These are phyloP conservation scores for Hozukius guyotensis DNA, from an alignment of 2,797 vertebrate genomes.

Conservation along the genomic window DNA sequence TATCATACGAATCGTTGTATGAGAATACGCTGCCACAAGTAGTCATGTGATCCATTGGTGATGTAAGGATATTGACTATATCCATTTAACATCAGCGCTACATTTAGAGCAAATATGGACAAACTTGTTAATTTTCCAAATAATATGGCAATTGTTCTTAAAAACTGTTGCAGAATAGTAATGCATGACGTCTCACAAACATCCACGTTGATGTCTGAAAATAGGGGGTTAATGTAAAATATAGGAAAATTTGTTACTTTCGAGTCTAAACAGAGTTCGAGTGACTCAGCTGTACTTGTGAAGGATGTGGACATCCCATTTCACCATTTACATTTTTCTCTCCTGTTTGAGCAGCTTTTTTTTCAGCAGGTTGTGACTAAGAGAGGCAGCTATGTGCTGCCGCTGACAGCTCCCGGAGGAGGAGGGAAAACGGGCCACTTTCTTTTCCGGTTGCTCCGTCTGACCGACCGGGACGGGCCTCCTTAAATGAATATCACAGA, in stretches of 20 bases:
- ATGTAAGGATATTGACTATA: not conserved
- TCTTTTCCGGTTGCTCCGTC: conserved; percentile 54
- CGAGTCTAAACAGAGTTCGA: not conserved
- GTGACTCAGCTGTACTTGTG: conserved; percentile 53
- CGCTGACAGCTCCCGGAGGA: conserved; percentile 36
- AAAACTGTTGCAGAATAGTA: not conserved
- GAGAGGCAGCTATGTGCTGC: conserved; percentile 40
- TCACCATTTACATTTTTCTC: conserved; percentile 24
- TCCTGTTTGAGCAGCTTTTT: conserved; percentile 5
- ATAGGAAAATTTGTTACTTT: not conserved
- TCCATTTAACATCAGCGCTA: not conserved
- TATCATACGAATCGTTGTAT: too few relatives aligned
- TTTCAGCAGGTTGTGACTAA: conserved; percentile 58
- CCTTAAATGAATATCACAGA: conserved; percentile 70
- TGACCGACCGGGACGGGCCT: conserved; percentile 26
- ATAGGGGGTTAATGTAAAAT: not conserved
- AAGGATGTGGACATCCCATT: conserved; percentile 36
- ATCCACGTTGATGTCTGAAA: not conserved
- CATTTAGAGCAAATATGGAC: not conserved
- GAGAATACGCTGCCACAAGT: not conserved
- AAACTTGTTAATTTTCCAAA: not conserved
- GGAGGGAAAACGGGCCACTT: conserved; percentile 38
- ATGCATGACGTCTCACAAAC: not conserved
- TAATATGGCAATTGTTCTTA: not conserved
- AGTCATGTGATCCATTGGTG: not conserved